Percentiles rank a stretch among this genome's conserved stretches.
Conservation (phyloP, 2,888 invertebrate species). For the Chesias legatella region DNA sequence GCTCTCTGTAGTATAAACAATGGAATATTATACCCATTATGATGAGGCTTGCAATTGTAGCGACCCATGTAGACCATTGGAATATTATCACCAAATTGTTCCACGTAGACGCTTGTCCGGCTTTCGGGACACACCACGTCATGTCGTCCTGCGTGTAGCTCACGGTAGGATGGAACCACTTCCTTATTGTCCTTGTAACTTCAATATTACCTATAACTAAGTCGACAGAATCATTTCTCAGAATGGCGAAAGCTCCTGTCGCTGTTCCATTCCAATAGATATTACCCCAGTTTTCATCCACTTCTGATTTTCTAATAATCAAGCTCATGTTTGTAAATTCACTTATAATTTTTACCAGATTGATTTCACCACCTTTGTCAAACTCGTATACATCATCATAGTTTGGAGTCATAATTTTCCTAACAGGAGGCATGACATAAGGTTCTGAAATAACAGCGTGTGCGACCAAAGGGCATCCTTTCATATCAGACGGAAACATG, state of each 20-base stretch:
- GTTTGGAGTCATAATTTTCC: constrained; percentile 41
- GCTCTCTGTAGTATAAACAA: constrained; percentile 57
- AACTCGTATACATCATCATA: constrained; percentile 62
- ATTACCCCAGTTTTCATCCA: constrained; percentile 65
- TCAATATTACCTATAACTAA: constrained; percentile 72
- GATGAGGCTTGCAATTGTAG: constrained; percentile 55
- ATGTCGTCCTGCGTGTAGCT: constrained; percentile 75
- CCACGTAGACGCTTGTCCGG: constrained; percentile 67
- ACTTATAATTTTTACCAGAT: constrained; percentile 67
- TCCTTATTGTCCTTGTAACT: constrained; percentile 63
- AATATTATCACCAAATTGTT: constrained; percentile 71
- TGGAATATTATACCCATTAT: constrained; percentile 64
- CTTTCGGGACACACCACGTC: constrained; percentile 71
- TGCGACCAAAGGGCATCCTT: constrained; percentile 65
- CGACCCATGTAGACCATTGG: constrained; percentile 70
- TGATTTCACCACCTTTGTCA: constrained; percentile 65
- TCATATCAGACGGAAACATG: constrained; percentile 64
- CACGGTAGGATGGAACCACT: constrained; percentile 69
- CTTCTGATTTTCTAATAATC: constrained; percentile 56
- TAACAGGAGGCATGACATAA: constrained; percentile 66
- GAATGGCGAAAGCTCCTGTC: constrained; percentile 55
- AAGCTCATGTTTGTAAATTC: constrained; percentile 71
- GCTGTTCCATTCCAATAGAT: constrained; percentile 58
- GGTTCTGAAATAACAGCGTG: constrained; percentile 70
- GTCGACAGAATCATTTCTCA: constrained; percentile 58